Evolutionary conservation across 2,113 vertebrate species (phyloP), one percentile per base, ranked within the genome.

Genomic region (Prochilodus magdalenae): DNA sequence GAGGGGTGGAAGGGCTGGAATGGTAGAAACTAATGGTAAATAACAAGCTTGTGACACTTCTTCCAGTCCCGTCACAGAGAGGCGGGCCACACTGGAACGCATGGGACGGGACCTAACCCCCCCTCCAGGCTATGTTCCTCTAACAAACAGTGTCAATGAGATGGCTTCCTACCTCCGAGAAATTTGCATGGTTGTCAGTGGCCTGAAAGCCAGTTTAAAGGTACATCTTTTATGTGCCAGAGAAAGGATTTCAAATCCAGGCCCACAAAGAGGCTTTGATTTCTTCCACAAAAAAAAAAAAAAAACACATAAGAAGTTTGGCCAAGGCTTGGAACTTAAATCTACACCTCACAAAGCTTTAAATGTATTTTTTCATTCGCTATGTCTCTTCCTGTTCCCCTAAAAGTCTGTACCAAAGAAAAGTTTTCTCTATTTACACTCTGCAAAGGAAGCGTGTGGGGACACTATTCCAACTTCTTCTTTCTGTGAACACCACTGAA

Each of bases 101-200:
- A 86, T 84, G 80, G 90, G 90, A 90, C 47, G 85, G 87, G 92
- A 55, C 53, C 53, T 55, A 55, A 55, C 93, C 24, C 36, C 33
- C 20, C 92, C 92, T 90, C 91, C 90, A 84, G 73, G 81, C 92
- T 89, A 79, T 94, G 92, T 93, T 94, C 91, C 91, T 93, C 91
- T 90, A 92, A 93, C 92, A 94, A 93, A 94, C 93, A 94, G 90
- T 93, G 92, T 92, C 91, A 93, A 89, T 91, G 88, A 93, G 90
- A 93, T 93, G 93, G 91, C 93, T 94, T 93, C 92, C 93, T 91
- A 93, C 92, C 93, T 94, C 92, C 89, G 89, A 93, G 89, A 90
- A 90, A 95, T 94, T 94, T 95, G 92, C 92, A 94, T 90, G 93
- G 89, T 91, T 94, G 93, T 94, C 94, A 94, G 87, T 83, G 87